Evolutionary conservation across 2,113 vertebrate species (phyloP).

Genomic region (Semicossyphus pulcher): DNA sequence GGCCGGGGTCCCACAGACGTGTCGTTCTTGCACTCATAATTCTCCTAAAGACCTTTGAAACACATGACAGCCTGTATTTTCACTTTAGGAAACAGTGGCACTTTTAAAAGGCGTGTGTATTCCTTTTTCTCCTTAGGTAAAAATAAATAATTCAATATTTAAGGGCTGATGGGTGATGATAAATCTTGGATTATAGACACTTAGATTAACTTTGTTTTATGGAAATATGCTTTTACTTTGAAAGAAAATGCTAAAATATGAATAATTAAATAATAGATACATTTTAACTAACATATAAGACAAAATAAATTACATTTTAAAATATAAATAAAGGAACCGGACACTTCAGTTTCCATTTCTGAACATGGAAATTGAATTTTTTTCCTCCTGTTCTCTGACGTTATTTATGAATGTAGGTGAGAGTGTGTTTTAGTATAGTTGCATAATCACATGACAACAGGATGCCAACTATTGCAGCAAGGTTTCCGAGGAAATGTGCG

Average conservation of each 20-base stretch:
- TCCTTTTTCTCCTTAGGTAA: not conserved
- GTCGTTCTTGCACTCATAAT: conserved; percentile 26
- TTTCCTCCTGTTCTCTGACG: conserved; percentile 1
- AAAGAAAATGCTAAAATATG: too few species aligned
- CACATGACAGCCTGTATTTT: conserved; percentile 27
- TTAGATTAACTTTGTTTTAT: too few species aligned
- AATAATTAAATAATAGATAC: not conserved
- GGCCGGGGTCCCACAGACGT: conserved; percentile 67
- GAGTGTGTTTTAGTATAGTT: not conserved
- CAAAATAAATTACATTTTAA: not conserved
- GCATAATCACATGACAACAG: not conserved
- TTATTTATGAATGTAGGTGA: not conserved
- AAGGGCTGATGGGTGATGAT: not conserved
- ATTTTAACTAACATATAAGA: not conserved
- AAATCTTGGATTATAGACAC: too few species aligned
- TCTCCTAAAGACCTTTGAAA: conserved; percentile 2
- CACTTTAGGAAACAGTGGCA: not conserved
- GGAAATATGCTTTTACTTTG: too few species aligned
- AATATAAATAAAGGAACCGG: not conserved
- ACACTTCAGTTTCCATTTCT: not conserved
- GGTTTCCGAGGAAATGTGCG: not conserved
- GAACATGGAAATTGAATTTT: not conserved
- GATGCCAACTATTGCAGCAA: conserved; percentile 2
- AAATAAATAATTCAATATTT: too few species aligned
- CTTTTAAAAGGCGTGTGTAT: not conserved